Conservation (phyloP, 2,888 invertebrate genomes). For the Miltochrista miniata region DNA sequence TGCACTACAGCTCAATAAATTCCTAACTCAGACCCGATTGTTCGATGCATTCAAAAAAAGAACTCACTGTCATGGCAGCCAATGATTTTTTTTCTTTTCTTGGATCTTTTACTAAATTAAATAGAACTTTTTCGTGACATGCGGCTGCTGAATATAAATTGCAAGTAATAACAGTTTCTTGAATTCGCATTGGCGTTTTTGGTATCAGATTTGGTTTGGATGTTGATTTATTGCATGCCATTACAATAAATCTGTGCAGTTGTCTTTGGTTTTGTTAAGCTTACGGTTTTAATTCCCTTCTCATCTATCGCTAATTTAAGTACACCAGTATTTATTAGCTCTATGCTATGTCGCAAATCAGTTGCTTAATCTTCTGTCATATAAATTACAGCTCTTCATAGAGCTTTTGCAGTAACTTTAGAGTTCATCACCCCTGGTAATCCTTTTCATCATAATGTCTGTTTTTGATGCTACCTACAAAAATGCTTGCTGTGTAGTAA, state of each 20-base stretch:
- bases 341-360: too few relatives aligned
- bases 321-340: too few relatives aligned
- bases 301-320: too few relatives aligned
- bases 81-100: constrained; percentile 35
- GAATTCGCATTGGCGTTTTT: constrained; percentile 26
- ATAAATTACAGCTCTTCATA: not conserved
- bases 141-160: constrained; percentile 34
- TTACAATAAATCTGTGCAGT: constrained; percentile 15
- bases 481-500: too few relatives aligned
- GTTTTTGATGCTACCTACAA: too few relatives aligned
- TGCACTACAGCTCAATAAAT: constrained; percentile 76
- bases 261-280: too few relatives aligned
- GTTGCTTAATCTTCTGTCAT: not conserved
- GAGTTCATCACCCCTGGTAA: too few relatives aligned
- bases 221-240: constrained; percentile 22
- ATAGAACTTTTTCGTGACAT: constrained; percentile 47
- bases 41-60: constrained; percentile 66
- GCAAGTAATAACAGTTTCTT: constrained; percentile 27
- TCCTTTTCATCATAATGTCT: too few relatives aligned
- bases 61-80: constrained; percentile 48
- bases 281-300: too few relatives aligned
- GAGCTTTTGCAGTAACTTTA: too few relatives aligned
- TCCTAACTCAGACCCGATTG: constrained; percentile 70
- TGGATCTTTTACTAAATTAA: constrained; percentile 51
- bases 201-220: constrained; percentile 20